Conservation (phyloP, 2,797 vertebrate genomes). For the Megaceryle alcyon region DNA sequence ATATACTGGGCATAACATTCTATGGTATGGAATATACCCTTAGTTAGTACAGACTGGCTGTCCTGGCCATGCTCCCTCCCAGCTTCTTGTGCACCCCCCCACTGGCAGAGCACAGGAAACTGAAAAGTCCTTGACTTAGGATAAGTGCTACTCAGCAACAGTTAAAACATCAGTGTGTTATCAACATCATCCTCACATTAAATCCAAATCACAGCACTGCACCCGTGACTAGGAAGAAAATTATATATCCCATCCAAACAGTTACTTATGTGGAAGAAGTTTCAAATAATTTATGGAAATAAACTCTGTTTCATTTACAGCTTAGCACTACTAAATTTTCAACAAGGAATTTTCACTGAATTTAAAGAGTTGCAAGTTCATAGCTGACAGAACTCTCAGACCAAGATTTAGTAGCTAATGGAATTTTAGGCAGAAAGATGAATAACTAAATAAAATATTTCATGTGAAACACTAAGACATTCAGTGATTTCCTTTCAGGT, state of each 20-base stretch:
- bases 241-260: not conserved
- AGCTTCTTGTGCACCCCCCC: not conserved
- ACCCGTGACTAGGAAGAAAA: not conserved
- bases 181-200: not conserved
- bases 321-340: not conserved
- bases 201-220: not conserved
- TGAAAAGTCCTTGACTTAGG: not conserved
- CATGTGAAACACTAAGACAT: not conserved
- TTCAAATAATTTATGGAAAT: not conserved
- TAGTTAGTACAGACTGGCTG: not conserved
- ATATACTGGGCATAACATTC: not conserved
- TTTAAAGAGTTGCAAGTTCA: not conserved
- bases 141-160: not conserved
- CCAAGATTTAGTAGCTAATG: not conserved
- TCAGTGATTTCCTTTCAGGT: not conserved
- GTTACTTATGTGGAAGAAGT: not conserved
- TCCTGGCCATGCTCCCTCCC: not conserved
- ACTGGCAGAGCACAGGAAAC: not conserved
- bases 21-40: not conserved
- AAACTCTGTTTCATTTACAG: not conserved
- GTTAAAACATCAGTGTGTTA: not conserved
- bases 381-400: not conserved
- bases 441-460: not conserved
- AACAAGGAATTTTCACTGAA: not conserved
- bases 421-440: not conserved